Evolutionary conservation across 2,888 invertebrate species (phyloP), one percentile per base, ranked within the genome.

Genomic region (Antitype chi): DNA sequence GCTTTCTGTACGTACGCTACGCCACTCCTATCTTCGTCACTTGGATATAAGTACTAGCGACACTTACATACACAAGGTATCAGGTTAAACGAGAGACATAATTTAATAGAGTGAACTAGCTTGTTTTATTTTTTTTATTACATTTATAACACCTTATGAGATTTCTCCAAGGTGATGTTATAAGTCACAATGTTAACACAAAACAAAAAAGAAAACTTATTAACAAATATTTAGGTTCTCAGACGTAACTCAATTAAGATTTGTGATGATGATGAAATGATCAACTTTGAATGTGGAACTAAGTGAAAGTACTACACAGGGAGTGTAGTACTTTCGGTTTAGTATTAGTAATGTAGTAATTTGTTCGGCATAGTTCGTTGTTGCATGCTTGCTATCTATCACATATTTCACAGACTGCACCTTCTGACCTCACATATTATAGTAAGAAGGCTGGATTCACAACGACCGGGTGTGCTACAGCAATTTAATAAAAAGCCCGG

Each of bases 401-500:
- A 52, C n/a, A 28, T 28, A 23, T 17, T 67, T 47, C 17, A n/a
- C n/a, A 2, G 15, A 68, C 23, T 78, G 38, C 49, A 72, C 72
- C 82, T 85, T 82, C 72, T 85, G 74, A 60, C 17, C 15, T n/a
- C 28, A 38, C 38, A 25, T n/a, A n/a, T 43, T 43, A 60, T 8
- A 38, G 62, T 66, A 59, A 71, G 53, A 74, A 80, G 82, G 80
- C 79, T 81, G 88, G 79, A 89, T 90, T 86, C 90, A 88, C 84
- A 88, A 89, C 83, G 80, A 81, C 74, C 82, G 80, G 76, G 78
- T 82, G 86, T 81, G 81, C 81, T 87, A 87, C 88, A 90, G 92
- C 93, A 93, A 94, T 94, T 94, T 93, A 91, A 93, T 93, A 94
- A 94, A 93, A 91, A 92, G 91, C 91, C 87, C 74, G 78, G 77